phyloP scores from a whole-genome alignment of 2,797 vertebrate genomes.

The Smutsia temminckii region DNA sequence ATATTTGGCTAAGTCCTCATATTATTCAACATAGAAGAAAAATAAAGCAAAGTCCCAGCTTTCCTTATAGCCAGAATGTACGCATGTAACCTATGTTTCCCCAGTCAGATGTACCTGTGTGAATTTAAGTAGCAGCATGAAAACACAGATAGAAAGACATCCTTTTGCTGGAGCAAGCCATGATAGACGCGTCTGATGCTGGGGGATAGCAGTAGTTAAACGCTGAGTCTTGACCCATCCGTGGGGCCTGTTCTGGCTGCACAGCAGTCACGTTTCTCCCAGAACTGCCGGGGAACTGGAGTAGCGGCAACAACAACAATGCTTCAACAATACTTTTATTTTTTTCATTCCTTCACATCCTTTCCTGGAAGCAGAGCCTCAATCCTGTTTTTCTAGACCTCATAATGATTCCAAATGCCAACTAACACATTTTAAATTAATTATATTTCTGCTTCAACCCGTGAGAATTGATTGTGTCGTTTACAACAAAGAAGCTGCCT shows the following conservation, averaged over 20 bases:
- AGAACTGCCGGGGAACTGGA: background rate
- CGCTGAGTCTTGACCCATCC: background rate
- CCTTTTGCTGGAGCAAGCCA: fast-evolving
- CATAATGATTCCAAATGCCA: background rate
- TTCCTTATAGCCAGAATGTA: background rate
- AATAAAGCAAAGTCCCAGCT: background rate
- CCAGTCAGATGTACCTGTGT: background rate
- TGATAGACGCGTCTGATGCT: fast-evolving
- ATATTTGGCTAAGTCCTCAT: background rate
- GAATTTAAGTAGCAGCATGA: background rate
- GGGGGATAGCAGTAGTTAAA: background rate
- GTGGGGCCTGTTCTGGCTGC: fast-evolving
- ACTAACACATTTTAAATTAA: background rate
- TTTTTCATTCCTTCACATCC: background rate
- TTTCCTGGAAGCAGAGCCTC: background rate
- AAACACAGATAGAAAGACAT: background rate
- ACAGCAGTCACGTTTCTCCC: background rate
- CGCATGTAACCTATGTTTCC: background rate
- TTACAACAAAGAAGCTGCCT: background rate
- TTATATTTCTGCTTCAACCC: background rate
- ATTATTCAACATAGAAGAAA: background rate
- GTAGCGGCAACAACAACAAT: background rate
- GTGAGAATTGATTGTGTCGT: background rate
- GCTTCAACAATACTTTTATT: background rate
- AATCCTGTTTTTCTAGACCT: background rate